A percentile compares a stretch with the other conserved stretches of the same genome.
Conservation (phyloP, 2,888 invertebrate genomes). For the Clivina fossor region DNA sequence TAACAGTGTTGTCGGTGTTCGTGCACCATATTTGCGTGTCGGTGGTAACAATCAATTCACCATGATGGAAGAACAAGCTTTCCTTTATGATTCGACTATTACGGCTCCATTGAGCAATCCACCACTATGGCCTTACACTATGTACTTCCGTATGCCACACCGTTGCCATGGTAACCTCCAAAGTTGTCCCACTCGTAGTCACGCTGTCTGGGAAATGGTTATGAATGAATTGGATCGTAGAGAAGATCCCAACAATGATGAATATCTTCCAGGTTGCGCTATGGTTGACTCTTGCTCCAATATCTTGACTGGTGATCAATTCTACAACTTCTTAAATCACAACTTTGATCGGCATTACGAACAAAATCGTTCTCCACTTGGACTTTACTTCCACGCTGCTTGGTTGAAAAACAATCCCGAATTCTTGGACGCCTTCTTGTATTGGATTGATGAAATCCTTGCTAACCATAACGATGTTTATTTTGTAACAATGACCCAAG, state of each 20-base stretch:
- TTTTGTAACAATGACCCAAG: constrained; percentile 95
- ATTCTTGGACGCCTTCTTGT: constrained; percentile 87
- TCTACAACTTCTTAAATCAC: constrained; percentile 91
- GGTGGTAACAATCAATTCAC: constrained; percentile 96
- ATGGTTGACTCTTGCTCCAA: constrained; percentile 96
- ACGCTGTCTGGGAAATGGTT: constrained; percentile 96
- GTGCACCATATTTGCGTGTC: constrained; percentile 86
- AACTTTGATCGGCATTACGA: constrained; percentile 92
- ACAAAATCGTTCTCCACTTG: constrained; percentile 85
- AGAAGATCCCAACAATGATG: constrained; percentile 87
- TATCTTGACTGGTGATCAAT: constrained; percentile 88
- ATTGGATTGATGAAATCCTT: constrained; percentile 89
- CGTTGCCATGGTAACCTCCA: constrained; percentile 91
- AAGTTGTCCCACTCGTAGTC: constrained; percentile 87
- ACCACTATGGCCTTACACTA: constrained; percentile 96
- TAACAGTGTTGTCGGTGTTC: constrained; percentile 87
- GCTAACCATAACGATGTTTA: constrained; percentile 87
- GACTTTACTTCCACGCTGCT: constrained; percentile 91
- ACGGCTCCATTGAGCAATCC: constrained; percentile 88
- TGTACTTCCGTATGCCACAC: constrained; percentile 97
- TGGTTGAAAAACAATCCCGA: constrained; percentile 93
- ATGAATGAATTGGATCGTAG: constrained; percentile 91
- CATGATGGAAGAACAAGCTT: constrained; percentile 96
- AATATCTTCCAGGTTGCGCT: constrained; percentile 86
- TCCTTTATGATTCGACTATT: constrained; percentile 94